Evolutionary conservation across 2,113 vertebrate genomes (phyloP), one percentile per base, ranked within the genome.

Genomic region (Hippocampus comes): DNA sequence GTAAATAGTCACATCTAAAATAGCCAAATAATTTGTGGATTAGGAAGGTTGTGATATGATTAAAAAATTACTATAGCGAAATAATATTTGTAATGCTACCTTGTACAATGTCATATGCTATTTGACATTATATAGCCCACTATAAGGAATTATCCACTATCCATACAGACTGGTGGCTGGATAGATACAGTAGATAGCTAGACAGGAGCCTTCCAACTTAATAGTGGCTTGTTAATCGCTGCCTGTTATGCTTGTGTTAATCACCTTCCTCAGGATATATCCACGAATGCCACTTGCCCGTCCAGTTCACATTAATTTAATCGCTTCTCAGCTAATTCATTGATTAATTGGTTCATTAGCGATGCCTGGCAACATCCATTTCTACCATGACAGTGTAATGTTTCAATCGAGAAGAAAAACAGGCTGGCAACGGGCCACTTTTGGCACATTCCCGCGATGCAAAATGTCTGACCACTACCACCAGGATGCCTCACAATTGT

Each of bases 331-430:
- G 86, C 88, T 90, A 91, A 91, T 91, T 89, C 84, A 90, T 90
- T 91, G 89, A 91, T 91, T 89, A 90, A 91, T 89, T 90, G 87
- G 87, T 88, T 90, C 90, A 90, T 91, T 91, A 91, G 89, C 85
- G 89, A 90, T 89, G 90, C 88, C 89, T 91, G 89, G 90, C 88
- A 91, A 90, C 88, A 91, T 91, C 83, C 82, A 90, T 91, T 91
- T 85, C 86, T 85, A 75, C 76, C 78, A 75, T 82, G 89, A 89
- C 83, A 86, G 83, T 84, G 83, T 90, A 88, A 91, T 87, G 89
- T 91, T 89, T 91, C 87, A 91, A 91, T 90, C 80, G 85, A 88
- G 83, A 81, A 84, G 79, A 86, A 86, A 88, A 86, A 83, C 83
- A 82, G 79, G 82, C 84, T 87, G 86, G 84, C 85, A 81, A 53